phyloP scores from a whole-genome alignment of 2,797 vertebrate species.

The Graptemys geographica region DNA sequence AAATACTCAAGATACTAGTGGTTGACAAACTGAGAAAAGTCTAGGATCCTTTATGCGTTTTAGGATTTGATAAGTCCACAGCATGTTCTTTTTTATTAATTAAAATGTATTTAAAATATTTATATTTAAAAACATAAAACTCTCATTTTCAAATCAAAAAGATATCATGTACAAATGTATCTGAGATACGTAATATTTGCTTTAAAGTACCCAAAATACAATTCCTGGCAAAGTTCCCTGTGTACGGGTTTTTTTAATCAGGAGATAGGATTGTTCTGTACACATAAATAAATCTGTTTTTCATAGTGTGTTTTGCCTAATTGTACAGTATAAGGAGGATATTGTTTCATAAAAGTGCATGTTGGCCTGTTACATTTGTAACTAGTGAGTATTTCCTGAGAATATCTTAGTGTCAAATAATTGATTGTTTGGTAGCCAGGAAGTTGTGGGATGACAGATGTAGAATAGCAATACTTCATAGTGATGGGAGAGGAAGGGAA shows the following conservation, averaged over 20 bases:
- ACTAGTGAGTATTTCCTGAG: slow-evolving; percentile 87
- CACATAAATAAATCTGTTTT: slow-evolving; percentile 78
- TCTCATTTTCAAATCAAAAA: slow-evolving; percentile 29
- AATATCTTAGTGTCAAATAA: slow-evolving; percentile 87
- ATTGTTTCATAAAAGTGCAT: slow-evolving; percentile 72
- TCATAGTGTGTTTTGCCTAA: slow-evolving; percentile 75
- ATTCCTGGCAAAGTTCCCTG: slow-evolving; percentile 63
- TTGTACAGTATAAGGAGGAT: slow-evolving; percentile 71
- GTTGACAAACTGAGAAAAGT: slow-evolving; percentile 67
- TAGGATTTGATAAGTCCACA: slow-evolving; percentile 43
- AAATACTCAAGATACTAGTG: slow-evolving; percentile 41
- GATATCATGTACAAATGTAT: slow-evolving; percentile 35
- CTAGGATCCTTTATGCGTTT: slow-evolving; percentile 66
- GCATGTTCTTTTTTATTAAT: slow-evolving; percentile 33
- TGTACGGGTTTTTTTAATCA: slow-evolving; percentile 72
- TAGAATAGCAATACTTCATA: slow-evolving; percentile 85
- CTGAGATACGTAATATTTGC: slow-evolving; percentile 59
- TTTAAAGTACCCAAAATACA: slow-evolving; percentile 49
- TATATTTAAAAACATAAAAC: slow-evolving; percentile 45
- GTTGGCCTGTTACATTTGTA: slow-evolving; percentile 81
- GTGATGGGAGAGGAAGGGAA: slow-evolving; percentile 87
- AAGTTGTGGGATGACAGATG: slow-evolving; percentile 88
- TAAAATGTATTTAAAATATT: slow-evolving; percentile 60
- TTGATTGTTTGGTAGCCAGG: slow-evolving; percentile 89
- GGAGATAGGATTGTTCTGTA: slow-evolving; percentile 63